Evolutionary conservation across 2,113 vertebrate species (phyloP), one percentile per base, ranked within the genome.

Genomic region (Callipepla californica): DNA sequence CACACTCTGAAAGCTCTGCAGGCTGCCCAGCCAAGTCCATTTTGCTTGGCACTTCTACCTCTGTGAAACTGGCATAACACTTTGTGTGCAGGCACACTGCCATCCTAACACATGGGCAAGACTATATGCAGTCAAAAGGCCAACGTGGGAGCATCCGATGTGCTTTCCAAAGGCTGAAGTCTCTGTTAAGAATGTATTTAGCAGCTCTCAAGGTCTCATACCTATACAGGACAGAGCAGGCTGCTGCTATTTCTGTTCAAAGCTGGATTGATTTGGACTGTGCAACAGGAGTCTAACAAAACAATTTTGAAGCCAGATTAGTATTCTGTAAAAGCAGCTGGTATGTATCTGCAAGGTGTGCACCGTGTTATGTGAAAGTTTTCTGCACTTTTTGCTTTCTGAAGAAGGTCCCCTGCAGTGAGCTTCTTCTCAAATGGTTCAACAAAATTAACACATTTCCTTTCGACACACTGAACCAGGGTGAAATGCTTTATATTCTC

Each of bases 11-110:
- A 85, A 92, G 80, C 87, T 91, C 5, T 50, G 50, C 47, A 92
- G 93, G 65, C 92, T 91, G 80, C 94, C 91, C 93, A 95, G 95
- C 94, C 93, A 96, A 96, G 93, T 96, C 94, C 95, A 90, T 91
- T 94, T 96, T 92, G 94, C 80, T 96, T 96, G 95, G 96, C 96
- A 96, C 80, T 72, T 81, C 82, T 94, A 67, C 87, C 93, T 86
- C 93, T 86, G 91, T 79, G 91, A 95, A 96, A 94, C 94, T 96
- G 94, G 94, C 95, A 95, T 66, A 93, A 69, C 87, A 73, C 76
- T 95, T 87, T 47, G 76, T 72, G 92, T 93, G 74, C 82, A 90
- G 95, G 96, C 95, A 96, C 36, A 2, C 55, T 95, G 96, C 95
- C 94, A 95, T 90, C 57, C 34, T 44, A 90, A 95, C 96, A 96